These are phyloP conservation scores for Sciurus vulgaris DNA, from an alignment of 2,797 vertebrate genomes.

Conservation along the genomic window DNA sequence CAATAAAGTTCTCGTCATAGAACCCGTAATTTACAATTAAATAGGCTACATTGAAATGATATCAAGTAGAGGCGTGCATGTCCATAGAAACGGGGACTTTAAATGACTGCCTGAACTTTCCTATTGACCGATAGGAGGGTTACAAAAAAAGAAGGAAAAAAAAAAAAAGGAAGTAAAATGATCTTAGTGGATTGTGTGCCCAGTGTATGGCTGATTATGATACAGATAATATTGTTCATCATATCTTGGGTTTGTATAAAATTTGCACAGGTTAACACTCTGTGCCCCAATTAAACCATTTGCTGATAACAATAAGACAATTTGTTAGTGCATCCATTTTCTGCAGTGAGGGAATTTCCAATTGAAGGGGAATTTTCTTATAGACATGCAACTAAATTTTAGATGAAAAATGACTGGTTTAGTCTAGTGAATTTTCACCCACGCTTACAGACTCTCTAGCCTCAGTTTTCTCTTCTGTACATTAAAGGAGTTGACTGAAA, in stretches of 20 bases:
- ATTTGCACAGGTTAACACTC: not conserved
- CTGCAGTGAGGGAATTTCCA: not conserved
- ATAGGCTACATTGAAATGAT: slow-evolving; percentile 80
- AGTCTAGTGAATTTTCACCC: not conserved
- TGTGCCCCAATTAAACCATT: not conserved
- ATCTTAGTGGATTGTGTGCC: not conserved
- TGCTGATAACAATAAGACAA: not conserved
- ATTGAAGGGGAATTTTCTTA: not conserved
- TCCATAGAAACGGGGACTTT: slow-evolving; percentile 60
- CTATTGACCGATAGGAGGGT: slow-evolving; percentile 62
- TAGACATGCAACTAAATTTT: slow-evolving; percentile 12
- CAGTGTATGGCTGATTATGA: not conserved
- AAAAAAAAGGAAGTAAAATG: slow-evolving; percentile 72
- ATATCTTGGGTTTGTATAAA: not conserved
- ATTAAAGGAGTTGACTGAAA: not conserved
- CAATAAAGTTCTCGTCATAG: slow-evolving; percentile 80
- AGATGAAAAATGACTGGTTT: not conserved
- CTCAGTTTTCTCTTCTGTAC: slow-evolving; percentile 11
- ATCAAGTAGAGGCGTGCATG: slow-evolving; percentile 70
- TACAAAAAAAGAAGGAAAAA: slow-evolving; percentile 74
- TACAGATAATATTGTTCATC: not conserved
- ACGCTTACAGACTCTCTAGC: not conserved
- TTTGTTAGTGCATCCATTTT: not conserved
- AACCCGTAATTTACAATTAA: slow-evolving; percentile 84
- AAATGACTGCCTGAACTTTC: slow-evolving; percentile 68